Evolutionary conservation across 1,140 invertebrate genomes (phyloP).

Genomic region (Rhagoletis zephyria): DNA sequence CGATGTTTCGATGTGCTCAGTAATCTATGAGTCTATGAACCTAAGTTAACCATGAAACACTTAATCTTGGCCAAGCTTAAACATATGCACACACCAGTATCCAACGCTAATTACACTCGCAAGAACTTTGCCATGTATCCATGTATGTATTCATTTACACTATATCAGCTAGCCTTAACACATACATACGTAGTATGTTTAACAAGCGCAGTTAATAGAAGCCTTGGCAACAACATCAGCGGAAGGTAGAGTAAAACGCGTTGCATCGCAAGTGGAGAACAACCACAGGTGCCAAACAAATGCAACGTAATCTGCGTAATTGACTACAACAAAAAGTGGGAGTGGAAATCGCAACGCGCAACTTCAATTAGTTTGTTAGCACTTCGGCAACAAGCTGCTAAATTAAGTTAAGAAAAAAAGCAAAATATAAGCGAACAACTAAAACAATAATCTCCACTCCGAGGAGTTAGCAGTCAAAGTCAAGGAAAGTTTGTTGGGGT

Average conservation of each 20-base stretch:
- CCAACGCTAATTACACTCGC: too few species aligned
- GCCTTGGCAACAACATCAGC: neutral
- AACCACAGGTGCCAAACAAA: neutral
- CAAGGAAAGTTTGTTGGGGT: neutral
- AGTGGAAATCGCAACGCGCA: neutral
- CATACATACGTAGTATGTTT: neutral
- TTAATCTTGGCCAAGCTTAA: too few species aligned
- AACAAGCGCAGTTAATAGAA: neutral
- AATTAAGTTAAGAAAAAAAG: neutral
- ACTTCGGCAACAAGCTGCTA: slow-evolving; percentile 23
- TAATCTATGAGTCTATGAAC: too few species aligned
- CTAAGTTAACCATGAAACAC: too few species aligned
- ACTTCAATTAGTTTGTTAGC: neutral
- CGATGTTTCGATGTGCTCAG: too few species aligned
- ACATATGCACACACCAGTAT: too few species aligned
- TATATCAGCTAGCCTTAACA: too few species aligned
- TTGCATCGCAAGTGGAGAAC: neutral
- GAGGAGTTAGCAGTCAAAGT: neutral
- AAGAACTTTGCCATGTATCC: neutral
- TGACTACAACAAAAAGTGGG: neutral
- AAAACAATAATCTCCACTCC: neutral
- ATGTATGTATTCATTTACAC: neutral
- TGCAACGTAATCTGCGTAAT: slow-evolving; percentile 29
- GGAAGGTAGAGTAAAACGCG: neutral
- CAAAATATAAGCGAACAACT: neutral